Conservation (phyloP, 2,888 invertebrate genomes). For the Apamea epomidion region DNA sequence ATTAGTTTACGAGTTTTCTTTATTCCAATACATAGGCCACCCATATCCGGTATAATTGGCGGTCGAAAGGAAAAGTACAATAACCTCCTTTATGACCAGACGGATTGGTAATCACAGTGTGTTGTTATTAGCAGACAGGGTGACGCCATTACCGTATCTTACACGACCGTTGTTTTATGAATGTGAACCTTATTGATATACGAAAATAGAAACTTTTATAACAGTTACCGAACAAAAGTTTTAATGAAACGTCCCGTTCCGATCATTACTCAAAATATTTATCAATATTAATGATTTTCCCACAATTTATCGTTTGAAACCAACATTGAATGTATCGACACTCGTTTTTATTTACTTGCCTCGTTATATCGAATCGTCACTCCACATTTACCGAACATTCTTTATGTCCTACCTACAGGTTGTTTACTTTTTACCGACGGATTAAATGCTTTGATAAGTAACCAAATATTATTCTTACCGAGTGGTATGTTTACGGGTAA, state of each 20-base stretch:
- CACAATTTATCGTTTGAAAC: conserved; percentile 28
- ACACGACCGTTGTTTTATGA: not conserved
- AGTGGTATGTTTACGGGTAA: not conserved
- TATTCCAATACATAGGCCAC: conserved; percentile 7
- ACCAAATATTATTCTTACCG: conserved; percentile 24
- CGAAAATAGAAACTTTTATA: conserved; percentile 2
- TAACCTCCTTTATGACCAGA: not conserved
- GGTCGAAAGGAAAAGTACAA: not conserved
- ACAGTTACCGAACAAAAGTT: conserved; percentile 12
- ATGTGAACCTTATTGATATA: conserved; percentile 15
- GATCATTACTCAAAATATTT: conserved; percentile 44
- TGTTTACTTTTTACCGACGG: conserved; percentile 41
- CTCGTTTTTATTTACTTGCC: conserved; percentile 20
- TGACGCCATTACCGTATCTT: not conserved
- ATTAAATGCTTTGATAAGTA: conserved; percentile 38
- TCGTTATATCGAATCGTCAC: conserved; percentile 24
- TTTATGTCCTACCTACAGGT: conserved; percentile 29
- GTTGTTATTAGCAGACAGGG: not conserved
- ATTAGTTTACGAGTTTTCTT: conserved; percentile 3
- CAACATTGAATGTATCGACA: conserved; percentile 3
- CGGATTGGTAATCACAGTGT: not conserved
- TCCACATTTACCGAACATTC: conserved; percentile 9
- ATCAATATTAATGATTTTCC: conserved; percentile 27
- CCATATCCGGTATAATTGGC: not conserved
- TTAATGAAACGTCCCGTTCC: not conserved